Evolutionary conservation across 2,797 vertebrate species (phyloP).

Genomic region (Halcyon chelicuti): DNA sequence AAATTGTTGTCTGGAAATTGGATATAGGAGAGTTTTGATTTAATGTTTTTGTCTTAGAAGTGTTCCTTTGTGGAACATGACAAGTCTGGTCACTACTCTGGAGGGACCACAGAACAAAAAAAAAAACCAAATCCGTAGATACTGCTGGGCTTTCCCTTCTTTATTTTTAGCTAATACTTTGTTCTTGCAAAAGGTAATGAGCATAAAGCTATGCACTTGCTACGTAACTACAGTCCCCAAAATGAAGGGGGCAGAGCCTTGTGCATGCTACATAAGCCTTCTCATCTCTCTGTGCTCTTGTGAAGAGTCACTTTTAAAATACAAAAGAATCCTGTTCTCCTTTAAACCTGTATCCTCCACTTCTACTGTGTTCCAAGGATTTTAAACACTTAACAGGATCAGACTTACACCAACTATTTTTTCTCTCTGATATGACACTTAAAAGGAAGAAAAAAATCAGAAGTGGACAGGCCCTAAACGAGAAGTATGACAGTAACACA

Average conservation of each 20-base stretch:
- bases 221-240: not conserved
- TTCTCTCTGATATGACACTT: not conserved
- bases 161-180: not conserved
- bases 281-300: not conserved
- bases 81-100: not conserved
- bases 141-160: not conserved
- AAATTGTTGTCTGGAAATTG: not conserved
- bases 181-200: not conserved
- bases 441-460: not conserved
- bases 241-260: not conserved
- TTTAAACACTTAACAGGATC: not conserved
- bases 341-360: not conserved
- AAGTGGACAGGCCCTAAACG: not conserved
- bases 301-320: not conserved
- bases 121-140: not conserved
- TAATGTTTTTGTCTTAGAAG: not conserved
- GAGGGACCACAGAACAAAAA: not conserved
- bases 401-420: not conserved
- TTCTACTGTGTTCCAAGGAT: not conserved
- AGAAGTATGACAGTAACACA: not conserved
- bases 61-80: not conserved
- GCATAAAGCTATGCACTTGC: not conserved
- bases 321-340: not conserved
- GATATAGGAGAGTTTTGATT: not conserved
- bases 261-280: not conserved